Percentiles rank a stretch among this genome's conserved stretches.
These are phyloP conservation scores for Stylophora pistillata DNA, from an alignment of 64 coral and sea anemone species.

Conservation along the genomic window DNA sequence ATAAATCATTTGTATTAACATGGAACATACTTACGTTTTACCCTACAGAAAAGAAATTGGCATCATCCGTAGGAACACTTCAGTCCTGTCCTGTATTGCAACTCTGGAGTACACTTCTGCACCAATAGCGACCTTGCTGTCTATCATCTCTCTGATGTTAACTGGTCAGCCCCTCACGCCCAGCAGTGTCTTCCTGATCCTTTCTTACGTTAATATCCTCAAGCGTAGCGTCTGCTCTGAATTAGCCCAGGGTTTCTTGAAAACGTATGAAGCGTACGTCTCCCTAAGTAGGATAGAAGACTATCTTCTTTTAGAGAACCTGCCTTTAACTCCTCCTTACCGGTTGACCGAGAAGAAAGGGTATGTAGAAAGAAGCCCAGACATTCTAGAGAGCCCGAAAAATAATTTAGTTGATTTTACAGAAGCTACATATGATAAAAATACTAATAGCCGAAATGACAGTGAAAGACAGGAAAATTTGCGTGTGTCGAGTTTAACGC, in stretches of 20 bases:
- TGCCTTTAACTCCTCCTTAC: neutral
- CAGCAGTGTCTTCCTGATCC: constrained; percentile 8
- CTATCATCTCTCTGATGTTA: neutral
- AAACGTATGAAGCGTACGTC: neutral
- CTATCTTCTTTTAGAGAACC: neutral
- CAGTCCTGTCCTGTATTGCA: neutral
- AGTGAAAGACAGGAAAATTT: neutral
- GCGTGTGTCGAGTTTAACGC: neutral
- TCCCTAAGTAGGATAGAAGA: neutral
- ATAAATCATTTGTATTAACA: too few species aligned
- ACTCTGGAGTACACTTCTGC: neutral
- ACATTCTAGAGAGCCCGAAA: neutral
- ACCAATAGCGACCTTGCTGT: neutral
- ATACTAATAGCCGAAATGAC: neutral
- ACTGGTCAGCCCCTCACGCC: constrained; percentile 35
- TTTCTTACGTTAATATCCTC: neutral
- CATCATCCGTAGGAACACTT: constrained; percentile 11
- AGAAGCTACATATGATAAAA: too few species aligned
- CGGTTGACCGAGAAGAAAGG: neutral
- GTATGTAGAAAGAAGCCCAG: neutral
- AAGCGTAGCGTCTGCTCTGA: neutral
- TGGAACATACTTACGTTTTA: neutral
- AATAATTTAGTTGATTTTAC: neutral
- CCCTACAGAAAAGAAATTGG: neutral
- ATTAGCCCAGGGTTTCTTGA: neutral